Evolutionary conservation across 2,113 vertebrate species (phyloP).

Genomic region (Corvus hawaiiensis): DNA sequence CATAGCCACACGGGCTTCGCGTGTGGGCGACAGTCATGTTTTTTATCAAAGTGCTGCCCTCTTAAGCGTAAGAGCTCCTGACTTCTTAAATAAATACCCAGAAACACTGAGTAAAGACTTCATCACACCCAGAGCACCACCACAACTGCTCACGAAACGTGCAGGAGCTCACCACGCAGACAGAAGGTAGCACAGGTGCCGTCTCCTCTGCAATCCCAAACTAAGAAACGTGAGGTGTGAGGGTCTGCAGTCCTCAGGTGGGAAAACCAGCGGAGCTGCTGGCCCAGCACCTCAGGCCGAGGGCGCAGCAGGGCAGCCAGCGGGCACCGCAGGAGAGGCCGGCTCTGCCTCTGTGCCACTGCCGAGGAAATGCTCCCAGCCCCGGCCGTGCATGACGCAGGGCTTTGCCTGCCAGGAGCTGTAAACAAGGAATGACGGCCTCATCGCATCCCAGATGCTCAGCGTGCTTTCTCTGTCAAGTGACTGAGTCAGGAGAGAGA

Average conservation of each 20-base stretch:
- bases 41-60: background rate
- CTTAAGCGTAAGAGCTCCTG: background rate
- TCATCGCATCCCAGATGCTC: constrained; percentile 40
- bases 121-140: background rate
- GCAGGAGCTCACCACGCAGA: background rate
- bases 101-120: background rate
- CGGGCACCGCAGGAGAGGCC: background rate
- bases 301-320: background rate
- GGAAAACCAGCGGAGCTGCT: fast-evolving
- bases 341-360: background rate
- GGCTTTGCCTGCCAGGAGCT: constrained; percentile 43
- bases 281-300: fast-evolving
- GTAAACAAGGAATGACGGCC: constrained; percentile 41
- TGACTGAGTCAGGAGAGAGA: background rate
- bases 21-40: background rate
- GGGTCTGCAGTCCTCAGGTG: background rate
- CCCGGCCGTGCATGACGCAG: background rate
- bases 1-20: background rate
- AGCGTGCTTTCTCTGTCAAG: background rate
- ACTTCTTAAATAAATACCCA: background rate
- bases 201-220: background rate
- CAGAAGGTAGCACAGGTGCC: fast-evolving
- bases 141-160: fast-evolving
- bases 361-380: background rate
- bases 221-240: fast-evolving